Conservation (phyloP, 2,797 vertebrate species). For the Artibeus jamaicensis region DNA sequence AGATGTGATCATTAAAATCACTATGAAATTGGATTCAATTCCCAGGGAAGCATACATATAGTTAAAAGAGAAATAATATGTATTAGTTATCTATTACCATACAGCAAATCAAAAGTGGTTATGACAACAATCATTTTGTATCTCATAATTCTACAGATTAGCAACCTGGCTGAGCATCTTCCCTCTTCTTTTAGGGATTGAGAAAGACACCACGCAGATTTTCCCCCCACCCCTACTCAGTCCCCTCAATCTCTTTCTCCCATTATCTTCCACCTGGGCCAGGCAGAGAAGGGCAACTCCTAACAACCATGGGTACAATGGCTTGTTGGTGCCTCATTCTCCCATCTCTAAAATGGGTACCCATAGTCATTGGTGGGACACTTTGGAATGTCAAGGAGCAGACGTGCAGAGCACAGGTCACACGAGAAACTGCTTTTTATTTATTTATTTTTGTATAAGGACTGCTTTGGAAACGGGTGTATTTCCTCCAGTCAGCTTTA, state of each 20-base stretch:
- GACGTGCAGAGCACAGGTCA: neutral
- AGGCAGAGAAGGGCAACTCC: neutral
- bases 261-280: neutral
- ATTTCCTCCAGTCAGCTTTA: neutral
- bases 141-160: neutral
- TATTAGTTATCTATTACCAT: neutral
- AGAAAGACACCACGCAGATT: neutral
- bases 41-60: neutral
- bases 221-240: neutral
- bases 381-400: neutral
- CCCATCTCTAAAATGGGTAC: neutral
- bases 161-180: neutral
- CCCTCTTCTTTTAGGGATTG: neutral
- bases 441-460: neutral
- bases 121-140: constrained; percentile 11
- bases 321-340: neutral
- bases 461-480: neutral
- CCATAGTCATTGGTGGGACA: neutral
- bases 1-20: constrained; percentile 21
- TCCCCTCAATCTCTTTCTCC: neutral
- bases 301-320: neutral
- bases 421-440: neutral
- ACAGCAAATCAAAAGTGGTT: constrained; percentile 31
- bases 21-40: neutral
- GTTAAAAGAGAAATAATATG: constrained; percentile 1